phyloP scores from a whole-genome alignment of 2,113 vertebrate genomes.

The Chelonoidis abingdonii region DNA sequence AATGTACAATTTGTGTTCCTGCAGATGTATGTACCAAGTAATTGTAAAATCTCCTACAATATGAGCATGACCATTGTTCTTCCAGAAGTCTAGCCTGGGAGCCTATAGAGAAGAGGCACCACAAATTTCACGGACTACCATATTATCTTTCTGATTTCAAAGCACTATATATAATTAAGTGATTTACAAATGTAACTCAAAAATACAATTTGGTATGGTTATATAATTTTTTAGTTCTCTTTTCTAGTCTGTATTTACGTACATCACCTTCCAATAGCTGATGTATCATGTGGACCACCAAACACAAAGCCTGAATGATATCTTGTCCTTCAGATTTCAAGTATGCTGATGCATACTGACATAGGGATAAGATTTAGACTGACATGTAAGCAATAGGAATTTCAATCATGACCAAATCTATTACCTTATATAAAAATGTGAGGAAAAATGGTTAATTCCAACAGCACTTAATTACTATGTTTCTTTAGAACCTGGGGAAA shows the following conservation, averaged over 20 bases:
- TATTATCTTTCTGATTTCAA: slow-evolving; percentile 55
- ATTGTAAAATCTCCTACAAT: slow-evolving; percentile 42
- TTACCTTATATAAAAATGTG: slow-evolving; percentile 59
- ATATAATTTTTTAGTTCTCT: slow-evolving; percentile 19
- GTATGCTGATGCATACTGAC: background rate
- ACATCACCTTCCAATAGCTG: background rate
- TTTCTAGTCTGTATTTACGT: background rate
- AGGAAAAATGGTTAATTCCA: slow-evolving; percentile 32
- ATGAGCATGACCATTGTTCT: slow-evolving; percentile 31
- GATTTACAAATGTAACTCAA: slow-evolving; percentile 43
- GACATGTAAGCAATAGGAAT: slow-evolving; percentile 63
- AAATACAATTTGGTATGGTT: slow-evolving; percentile 60
- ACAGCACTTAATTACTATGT: slow-evolving; percentile 40
- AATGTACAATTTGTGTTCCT: slow-evolving; percentile 72
- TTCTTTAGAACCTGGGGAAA: slow-evolving; percentile 65
- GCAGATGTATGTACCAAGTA: slow-evolving; percentile 66
- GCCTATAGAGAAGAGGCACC: slow-evolving; percentile 64
- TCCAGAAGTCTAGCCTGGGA: slow-evolving; percentile 58
- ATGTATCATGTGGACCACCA: slow-evolving; percentile 22
- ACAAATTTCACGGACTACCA: slow-evolving; percentile 38
- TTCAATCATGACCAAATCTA: slow-evolving; percentile 57
- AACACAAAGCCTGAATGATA: slow-evolving; percentile 19
- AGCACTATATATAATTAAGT: slow-evolving; percentile 56
- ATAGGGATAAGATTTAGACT: slow-evolving; percentile 42
- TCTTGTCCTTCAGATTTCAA: slow-evolving; percentile 12